These are phyloP conservation scores for Aegotheles bennettii DNA, from an alignment of 2,113 vertebrate genomes.

Conservation along the genomic window DNA sequence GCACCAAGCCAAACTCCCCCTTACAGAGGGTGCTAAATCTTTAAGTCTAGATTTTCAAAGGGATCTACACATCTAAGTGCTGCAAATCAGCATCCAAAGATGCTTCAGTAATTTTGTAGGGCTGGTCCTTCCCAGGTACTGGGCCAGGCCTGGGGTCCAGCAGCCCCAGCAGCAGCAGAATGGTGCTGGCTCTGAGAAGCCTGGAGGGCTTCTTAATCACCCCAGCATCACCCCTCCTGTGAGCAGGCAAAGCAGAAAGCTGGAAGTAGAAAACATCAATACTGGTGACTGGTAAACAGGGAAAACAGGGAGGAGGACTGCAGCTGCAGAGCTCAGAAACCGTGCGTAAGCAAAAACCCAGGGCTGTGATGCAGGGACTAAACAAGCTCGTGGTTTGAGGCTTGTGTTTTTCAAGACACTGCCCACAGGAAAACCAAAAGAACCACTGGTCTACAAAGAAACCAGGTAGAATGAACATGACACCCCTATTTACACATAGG, in stretches of 20 bases:
- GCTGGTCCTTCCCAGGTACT: not conserved
- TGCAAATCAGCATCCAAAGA: not conserved
- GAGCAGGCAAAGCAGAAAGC: slow-evolving; percentile 4
- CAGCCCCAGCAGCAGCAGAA: not conserved
- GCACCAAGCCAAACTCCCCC: not conserved
- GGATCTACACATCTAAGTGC: not conserved
- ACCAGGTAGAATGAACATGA: not conserved
- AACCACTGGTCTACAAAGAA: not conserved
- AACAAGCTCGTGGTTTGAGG: not conserved
- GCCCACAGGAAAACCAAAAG: not conserved
- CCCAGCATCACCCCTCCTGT: not conserved
- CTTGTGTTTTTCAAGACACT: not conserved
- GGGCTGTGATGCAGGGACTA: not conserved
- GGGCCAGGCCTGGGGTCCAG: not conserved
- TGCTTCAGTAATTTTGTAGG: not conserved
- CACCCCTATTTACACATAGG: fast-evolving
- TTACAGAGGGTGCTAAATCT: not conserved
- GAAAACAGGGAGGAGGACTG: slow-evolving; percentile 24
- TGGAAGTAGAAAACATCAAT: not conserved
- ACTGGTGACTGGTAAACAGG: not conserved
- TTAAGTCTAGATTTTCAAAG: not conserved
- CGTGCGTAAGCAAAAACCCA: slow-evolving; percentile 1
- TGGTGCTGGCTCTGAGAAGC: not conserved
- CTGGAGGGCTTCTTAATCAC: not conserved
- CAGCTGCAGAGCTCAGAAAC: slow-evolving; percentile 42